Evolutionary conservation across 2,113 vertebrate genomes (phyloP), one percentile per base, ranked within the genome.

Genomic region (Sitta europaea): DNA sequence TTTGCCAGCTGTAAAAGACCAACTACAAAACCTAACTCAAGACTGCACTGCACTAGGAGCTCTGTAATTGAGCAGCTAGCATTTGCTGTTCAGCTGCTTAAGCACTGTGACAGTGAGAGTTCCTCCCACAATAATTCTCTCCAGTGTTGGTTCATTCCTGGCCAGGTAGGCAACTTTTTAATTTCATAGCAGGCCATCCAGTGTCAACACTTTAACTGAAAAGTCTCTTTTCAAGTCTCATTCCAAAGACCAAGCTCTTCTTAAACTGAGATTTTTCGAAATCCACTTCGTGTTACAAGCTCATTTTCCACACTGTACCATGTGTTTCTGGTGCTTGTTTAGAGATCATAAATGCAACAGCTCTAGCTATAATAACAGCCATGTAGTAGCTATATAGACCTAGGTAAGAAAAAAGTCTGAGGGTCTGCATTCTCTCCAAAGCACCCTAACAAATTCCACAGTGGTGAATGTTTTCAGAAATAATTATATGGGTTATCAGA

Each of bases 301-400:
- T 38, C 21, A 9, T 85, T 92, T 85, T 57, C 70, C 38, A 58
- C 29, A 12, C 7, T 2, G 2, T 21, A 11, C 16, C 38, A 4
- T 0, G 1, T 7, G 8, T 65, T 84, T 72, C 31, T 45, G 31
- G 54, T 59, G 10, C 14, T 33, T 79, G 11, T 12, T 47, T 48
- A n/a, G 65, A 53, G 42, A 36, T 10, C 25, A 31, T 3, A 84
- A 59, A 70, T 2, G 3, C 24, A 61, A 33, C 9, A 61, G 25
- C 36, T 38, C 15, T 1, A 43, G 66, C n/a, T 48, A 4, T 12
- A 67, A 25, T 33, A 43, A 57, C 2, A 57, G 31, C 38, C 36
- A 7, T 13, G 3, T 3, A n/a, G 23, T 1, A 78, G 17, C 50
- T 47, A 10, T 13, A 33, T 0, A 76, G 24, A 38, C 9, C 29